These are phyloP conservation scores for Pararge aegeria DNA, from an alignment of 1,140 invertebrate species.

Conservation along the genomic window DNA sequence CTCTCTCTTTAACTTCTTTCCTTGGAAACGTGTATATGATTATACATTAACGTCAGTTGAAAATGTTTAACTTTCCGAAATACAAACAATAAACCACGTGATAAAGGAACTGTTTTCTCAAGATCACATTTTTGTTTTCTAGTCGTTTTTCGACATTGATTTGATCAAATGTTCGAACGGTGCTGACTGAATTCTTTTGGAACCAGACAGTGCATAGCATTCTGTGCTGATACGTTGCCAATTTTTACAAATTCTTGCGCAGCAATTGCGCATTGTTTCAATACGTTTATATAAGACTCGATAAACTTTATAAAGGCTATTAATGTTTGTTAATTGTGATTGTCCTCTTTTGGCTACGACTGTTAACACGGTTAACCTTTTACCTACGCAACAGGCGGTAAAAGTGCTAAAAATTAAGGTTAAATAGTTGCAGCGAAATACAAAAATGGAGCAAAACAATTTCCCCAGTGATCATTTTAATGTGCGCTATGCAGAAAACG, in stretches of 20 bases:
- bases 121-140: neutral
- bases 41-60: neutral
- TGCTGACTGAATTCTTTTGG: slow-evolving; percentile 19
- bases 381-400: too few species aligned
- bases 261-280: neutral
- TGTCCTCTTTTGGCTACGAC: too few species aligned
- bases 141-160: neutral
- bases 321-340: too few species aligned
- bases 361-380: too few species aligned
- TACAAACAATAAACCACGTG: neutral
- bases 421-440: neutral
- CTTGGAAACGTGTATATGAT: neutral
- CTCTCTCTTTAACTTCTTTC: neutral
- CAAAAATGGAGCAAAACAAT: neutral
- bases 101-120: neutral
- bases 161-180: neutral
- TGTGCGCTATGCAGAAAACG: neutral
- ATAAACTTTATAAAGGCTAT: too few species aligned
- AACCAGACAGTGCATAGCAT: slow-evolving; percentile 9
- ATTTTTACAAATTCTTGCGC: slow-evolving; percentile 15
- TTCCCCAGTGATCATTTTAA: slow-evolving; percentile 3
- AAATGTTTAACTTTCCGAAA: neutral
- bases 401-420: too few species aligned
- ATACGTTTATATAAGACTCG: neutral
- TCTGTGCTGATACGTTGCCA: slow-evolving; percentile 17